Conservation (phyloP, 2,888 invertebrate genomes). For the Perizoma flavofasciatum region DNA sequence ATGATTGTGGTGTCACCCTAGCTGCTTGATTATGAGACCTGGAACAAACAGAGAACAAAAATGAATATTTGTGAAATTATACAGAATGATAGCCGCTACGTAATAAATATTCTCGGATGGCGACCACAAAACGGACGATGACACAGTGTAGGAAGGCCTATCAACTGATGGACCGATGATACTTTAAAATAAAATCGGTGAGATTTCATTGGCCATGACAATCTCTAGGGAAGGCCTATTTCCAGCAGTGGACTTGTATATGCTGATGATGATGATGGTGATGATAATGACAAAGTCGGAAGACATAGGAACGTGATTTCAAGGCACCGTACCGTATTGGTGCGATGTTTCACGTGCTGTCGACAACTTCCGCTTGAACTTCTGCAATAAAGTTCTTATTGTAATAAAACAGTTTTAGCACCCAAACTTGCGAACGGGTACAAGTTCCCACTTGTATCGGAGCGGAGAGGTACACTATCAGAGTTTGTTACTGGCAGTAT, state of each 20-base stretch:
- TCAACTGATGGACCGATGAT: no score
- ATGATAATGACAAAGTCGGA: no score
- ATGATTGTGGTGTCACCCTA: slow-evolving; percentile 82
- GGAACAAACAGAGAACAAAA: slow-evolving; percentile 43
- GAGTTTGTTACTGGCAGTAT: slow-evolving; percentile 73
- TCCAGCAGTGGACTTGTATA: no score
- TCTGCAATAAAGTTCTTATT: slow-evolving; percentile 43
- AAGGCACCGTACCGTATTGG: slow-evolving; percentile 12
- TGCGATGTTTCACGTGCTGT: slow-evolving; percentile 26
- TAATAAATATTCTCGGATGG: neutral
- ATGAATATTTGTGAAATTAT: neutral
- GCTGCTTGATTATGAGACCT: slow-evolving; percentile 50
- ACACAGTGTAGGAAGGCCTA: no score
- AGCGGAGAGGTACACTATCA: slow-evolving; percentile 51
- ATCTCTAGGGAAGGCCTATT: no score
- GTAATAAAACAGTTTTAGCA: slow-evolving; percentile 58
- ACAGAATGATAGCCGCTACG: neutral
- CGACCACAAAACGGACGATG: no score
- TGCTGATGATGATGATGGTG: no score
- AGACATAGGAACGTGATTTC: slow-evolving; percentile 18
- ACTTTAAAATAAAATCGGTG: no score
- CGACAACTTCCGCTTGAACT: no score
- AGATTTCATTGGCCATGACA: no score
- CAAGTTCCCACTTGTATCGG: slow-evolving; percentile 60
- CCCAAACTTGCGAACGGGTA: slow-evolving; percentile 55